Conservation (phyloP, 2,888 invertebrate genomes). For the Zygaena filipendulae region DNA sequence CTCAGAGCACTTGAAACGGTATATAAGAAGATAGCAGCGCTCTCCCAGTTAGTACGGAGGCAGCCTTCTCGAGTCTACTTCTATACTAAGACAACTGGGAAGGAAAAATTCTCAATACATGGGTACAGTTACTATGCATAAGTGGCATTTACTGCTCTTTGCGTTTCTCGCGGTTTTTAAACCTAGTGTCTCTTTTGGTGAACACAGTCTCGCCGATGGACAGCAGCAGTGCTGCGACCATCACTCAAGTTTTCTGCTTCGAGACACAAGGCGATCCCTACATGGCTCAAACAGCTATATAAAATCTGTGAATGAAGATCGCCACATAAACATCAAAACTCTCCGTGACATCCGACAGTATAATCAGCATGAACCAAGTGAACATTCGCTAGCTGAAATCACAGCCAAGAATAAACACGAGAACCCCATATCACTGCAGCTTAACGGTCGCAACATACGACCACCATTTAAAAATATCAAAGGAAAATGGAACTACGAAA, state of each 20-base stretch:
- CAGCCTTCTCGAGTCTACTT: conserved; percentile 37
- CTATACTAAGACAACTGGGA: conserved; percentile 24
- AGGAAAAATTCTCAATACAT: conserved; percentile 22
- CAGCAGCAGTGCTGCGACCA: conserved; percentile 38
- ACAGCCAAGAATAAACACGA: too few species aligned
- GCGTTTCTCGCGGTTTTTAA: conserved; percentile 48
- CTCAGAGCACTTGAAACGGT: conserved; percentile 24
- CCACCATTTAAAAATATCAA: too few species aligned
- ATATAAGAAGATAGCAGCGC: conserved; percentile 33
- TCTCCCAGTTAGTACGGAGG: conserved; percentile 40
- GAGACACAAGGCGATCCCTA: conserved; percentile 25
- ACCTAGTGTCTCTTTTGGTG: conserved; percentile 40
- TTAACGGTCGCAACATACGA: too few species aligned
- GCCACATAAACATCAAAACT: conserved; percentile 15
- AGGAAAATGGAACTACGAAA: too few species aligned
- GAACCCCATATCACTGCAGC: too few species aligned
- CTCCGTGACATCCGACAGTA: too few species aligned
- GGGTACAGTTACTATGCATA: conserved; percentile 59
- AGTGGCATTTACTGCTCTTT: conserved; percentile 56
- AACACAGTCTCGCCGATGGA: conserved; percentile 48
- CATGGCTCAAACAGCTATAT: conserved; percentile 15
- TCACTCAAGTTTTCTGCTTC: conserved; percentile 21
- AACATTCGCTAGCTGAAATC: too few species aligned
- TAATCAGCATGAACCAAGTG: too few species aligned
- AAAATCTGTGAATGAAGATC: conserved; percentile 18